phyloP scores from a whole-genome alignment of 1,140 invertebrate species.

The Listronotus oregonensis region DNA sequence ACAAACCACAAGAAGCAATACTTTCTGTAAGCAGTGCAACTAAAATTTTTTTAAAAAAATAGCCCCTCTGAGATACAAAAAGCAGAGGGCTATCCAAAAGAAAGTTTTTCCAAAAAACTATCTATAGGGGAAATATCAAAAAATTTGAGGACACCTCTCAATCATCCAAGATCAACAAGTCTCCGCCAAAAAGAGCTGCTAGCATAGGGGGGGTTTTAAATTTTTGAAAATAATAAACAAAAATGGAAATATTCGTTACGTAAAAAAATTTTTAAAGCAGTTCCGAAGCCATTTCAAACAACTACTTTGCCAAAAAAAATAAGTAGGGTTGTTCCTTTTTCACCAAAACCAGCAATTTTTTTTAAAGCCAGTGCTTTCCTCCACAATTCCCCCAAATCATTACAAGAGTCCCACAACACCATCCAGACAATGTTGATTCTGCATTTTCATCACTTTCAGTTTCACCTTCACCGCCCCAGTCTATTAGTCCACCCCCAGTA shows the following conservation, averaged over 20 bases:
- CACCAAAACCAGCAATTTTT: constrained; percentile 25
- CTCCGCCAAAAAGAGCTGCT: constrained; percentile 18
- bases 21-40: constrained; percentile 26
- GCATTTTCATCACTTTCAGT: constrained; percentile 35
- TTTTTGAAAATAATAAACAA: constrained; percentile 41
- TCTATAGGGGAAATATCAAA: constrained; percentile 29
- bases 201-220: constrained; percentile 39
- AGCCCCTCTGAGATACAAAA: background rate
- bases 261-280: constrained; percentile 31
- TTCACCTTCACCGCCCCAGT: constrained; percentile 35
- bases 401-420: constrained; percentile 10
- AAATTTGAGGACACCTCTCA: constrained; percentile 19
- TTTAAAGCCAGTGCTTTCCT: constrained; percentile 26
- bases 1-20: constrained; percentile 21
- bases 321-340: background rate
- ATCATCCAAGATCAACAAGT: background rate
- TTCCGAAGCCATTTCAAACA: constrained; percentile 25
- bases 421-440: constrained; percentile 25
- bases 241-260: constrained; percentile 10
- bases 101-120: constrained; percentile 25
- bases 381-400: constrained; percentile 20
- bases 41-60: constrained; percentile 32
- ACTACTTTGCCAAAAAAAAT: constrained; percentile 2
- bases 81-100: background rate
- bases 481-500: constrained; percentile 35